Evolutionary conservation across 2,797 vertebrate genomes (phyloP).

Genomic region (Sebastes diploproa): DNA sequence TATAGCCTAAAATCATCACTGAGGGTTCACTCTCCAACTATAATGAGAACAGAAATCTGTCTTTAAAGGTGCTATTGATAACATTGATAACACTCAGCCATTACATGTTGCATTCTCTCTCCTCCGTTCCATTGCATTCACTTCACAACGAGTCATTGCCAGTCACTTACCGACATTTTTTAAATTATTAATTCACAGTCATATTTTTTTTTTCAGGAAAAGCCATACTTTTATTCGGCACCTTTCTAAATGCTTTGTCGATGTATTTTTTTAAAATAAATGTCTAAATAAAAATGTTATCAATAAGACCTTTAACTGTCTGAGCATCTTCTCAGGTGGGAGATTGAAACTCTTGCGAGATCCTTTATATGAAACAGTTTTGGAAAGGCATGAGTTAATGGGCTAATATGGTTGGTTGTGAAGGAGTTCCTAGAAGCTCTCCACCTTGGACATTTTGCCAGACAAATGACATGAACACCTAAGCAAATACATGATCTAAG

Average conservation of each 20-base stretch:
- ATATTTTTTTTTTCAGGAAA: no score
- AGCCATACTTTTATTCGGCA: no score
- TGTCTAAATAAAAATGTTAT: no score
- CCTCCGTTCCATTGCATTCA: no score
- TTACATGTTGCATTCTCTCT: no score
- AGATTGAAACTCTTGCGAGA: background rate
- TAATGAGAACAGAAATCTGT: background rate
- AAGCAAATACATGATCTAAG: conserved; percentile 4
- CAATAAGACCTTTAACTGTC: background rate
- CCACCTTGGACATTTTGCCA: conserved; percentile 9
- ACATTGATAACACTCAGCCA: no score
- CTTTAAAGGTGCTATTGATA: background rate
- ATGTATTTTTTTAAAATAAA: no score
- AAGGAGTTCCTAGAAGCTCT: conserved; percentile 1
- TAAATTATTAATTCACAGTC: no score
- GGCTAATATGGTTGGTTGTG: background rate
- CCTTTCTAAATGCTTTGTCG: no score
- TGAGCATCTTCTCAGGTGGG: background rate
- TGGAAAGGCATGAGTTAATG: background rate
- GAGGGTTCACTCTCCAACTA: background rate
- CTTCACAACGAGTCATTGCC: no score
- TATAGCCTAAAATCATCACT: background rate
- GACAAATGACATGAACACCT: conserved; percentile 9
- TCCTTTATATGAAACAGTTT: background rate
- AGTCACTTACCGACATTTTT: no score